Evolutionary conservation across 92 coral and sea anemone genomes (phyloP), one percentile per base, ranked within the genome.

Genomic region (Isaurus tuberculatus): DNA sequence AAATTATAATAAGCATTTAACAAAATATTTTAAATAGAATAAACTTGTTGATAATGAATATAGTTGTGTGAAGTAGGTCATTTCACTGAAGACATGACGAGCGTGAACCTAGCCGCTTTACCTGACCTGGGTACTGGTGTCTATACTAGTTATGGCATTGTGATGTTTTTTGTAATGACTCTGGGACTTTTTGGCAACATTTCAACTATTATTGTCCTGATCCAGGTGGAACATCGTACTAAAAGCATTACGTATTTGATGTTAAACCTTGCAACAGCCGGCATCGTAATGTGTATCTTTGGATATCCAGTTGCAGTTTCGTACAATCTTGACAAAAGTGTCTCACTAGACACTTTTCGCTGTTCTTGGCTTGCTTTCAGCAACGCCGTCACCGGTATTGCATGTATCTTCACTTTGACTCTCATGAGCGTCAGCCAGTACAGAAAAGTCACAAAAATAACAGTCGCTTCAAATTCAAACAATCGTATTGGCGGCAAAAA

Each of bases 141-240:
- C 1, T 89, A 67, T 64, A 22, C 68, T 20, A 60, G 71, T 13
- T 89, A 89, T 58, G 90, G 90, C n/a, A 37, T 68, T 4, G 74
- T 80, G 17, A 89, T 89, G 92, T 36, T 86, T 69, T 34, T 81
- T 20, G 79, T 89, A 19, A 77, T 80, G 55, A 67, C 85, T 0
- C 7, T 74, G 26, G 92, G 92, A 25, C 49, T 86, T 49, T 32
- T 89, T 9, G 92, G 92, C 8, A 89, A 89, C 83, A 27, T 40
- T 8, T 40, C 81, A 30, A 73, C 86, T 25, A 58, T 89, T 15
- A 5, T 86, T 43, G 86, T 89, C 15, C 65, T 89, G 1, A 14
- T 31, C 4, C 79, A 75, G 32, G 75, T 48, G 16, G 90, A 89
- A 73, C 90, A 86, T 42, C 90, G 90, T 4, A 55, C 53, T 28